Base-by-base conservation (phyloP, 2,113 vertebrate genomes). In the Rhabdomys dilectus region DNA sequence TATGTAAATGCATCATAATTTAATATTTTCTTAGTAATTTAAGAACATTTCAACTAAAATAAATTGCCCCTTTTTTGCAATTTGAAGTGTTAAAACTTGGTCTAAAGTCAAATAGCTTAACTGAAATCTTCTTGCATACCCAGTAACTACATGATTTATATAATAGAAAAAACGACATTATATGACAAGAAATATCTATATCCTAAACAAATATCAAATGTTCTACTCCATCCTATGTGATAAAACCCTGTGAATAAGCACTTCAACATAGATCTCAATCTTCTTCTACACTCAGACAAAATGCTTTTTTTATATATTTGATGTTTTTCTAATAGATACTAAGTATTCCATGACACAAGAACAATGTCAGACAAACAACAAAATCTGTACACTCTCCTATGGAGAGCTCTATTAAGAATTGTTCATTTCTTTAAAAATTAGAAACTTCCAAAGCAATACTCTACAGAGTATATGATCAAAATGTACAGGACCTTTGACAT, bases 21-120 rank as follows among this genome's bases (percentile, higher is more conserved):
- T 91, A 96, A 68, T 85, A 73, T 86, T 66, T 64, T 93, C 17
- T 70, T 81, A 31, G 36, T 93, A 10, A 73, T 60, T 93, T 56
- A 84, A 76, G 39, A 84, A 24, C 7, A 45, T 48, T 26, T 80
- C 48, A n/a, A 48, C 85, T n/a, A 78, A 93, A 93, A 85, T 91
- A 58, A 88, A 80, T 91, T n/a, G 62, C 53, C 13, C 36, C 60
- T 84, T 24, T 60, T 64, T 19, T 53, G 7, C 19, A 75, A 22
- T 72, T 29, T 58, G 12, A 70, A 88, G 2, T 78, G 19, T 34
- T 26, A 73, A 95, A 29, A 36, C 24, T 91, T 77, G 56, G 11
- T 82, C 42, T 42, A 12, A 19, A 16, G 9, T 58, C 29, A 88
- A 93, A 85, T n/a, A 19, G 19, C 39, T 88, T 68, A 90, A 12